Evolutionary conservation across 1,140 invertebrate species (phyloP).

Genomic region (Diorhabda carinulata): DNA sequence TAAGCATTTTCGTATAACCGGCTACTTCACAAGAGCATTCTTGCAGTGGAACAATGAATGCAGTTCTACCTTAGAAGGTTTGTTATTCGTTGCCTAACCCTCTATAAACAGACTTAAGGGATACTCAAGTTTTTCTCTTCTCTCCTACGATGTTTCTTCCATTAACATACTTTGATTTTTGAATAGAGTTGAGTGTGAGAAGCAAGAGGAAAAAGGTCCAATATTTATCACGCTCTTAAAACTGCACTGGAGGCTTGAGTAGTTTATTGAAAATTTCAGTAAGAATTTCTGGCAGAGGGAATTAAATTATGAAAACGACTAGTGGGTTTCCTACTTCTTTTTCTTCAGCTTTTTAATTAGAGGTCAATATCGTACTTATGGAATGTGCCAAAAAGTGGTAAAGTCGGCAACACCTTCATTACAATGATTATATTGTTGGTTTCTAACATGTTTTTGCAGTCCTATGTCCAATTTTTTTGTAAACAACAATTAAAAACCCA

Average conservation of each 20-base stretch:
- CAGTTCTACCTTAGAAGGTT: neutral
- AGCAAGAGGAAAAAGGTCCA: neutral
- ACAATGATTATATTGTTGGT: too few species aligned
- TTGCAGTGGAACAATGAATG: neutral
- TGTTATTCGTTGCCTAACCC: neutral
- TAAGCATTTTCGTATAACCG: neutral
- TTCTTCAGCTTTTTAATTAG: too few species aligned
- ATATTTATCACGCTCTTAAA: slow-evolving; percentile 2
- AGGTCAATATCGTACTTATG: too few species aligned
- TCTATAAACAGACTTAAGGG: neutral
- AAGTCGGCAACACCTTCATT: too few species aligned
- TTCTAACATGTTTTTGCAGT: too few species aligned
- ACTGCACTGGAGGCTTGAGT: neutral
- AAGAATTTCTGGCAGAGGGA: neutral
- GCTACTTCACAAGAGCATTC: neutral
- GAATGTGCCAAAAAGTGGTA: too few species aligned
- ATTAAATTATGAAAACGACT: neutral
- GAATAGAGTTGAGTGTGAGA: neutral
- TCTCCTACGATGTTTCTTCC: too few species aligned
- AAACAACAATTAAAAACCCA: too few species aligned
- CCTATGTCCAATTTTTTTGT: too few species aligned
- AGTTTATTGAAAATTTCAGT: neutral
- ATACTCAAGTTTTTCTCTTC: neutral
- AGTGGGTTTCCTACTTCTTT: too few species aligned
- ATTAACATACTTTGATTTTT: neutral